Evolutionary conservation across 2,113 vertebrate species (phyloP).

Genomic region (Albula goreensis): DNA sequence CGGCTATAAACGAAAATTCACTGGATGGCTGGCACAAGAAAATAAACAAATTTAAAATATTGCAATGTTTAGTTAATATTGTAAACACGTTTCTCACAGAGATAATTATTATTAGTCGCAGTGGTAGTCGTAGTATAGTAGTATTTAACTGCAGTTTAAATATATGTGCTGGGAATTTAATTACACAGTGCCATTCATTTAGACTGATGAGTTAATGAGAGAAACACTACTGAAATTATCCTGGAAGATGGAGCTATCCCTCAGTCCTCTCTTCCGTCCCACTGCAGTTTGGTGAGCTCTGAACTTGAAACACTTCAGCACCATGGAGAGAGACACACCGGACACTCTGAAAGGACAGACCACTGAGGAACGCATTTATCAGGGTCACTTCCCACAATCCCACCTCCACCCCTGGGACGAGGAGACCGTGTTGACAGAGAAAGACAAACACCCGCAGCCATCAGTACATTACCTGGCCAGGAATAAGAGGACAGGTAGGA

Average conservation of each 20-base stretch:
- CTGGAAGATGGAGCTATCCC: neutral
- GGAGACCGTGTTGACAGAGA: slow-evolving; percentile 16
- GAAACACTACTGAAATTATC: neutral
- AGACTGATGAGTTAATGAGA: too few relatives aligned
- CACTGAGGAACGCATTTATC: slow-evolving; percentile 16
- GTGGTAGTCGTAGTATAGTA: too few relatives aligned
- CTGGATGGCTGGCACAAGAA: neutral
- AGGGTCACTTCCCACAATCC: neutral
- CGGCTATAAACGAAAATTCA: neutral
- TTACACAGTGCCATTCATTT: too few relatives aligned
- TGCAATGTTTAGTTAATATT: neutral
- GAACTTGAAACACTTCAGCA: neutral
- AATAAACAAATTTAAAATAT: neutral
- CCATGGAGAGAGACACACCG: slow-evolving; percentile 3
- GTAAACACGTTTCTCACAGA: neutral
- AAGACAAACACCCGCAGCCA: neutral
- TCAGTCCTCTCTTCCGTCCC: neutral
- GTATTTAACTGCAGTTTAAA: too few relatives aligned
- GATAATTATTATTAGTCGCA: too few relatives aligned
- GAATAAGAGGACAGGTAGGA: neutral
- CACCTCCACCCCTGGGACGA: neutral
- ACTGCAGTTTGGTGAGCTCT: neutral
- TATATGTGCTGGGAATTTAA: too few relatives aligned
- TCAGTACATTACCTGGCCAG: slow-evolving; percentile 16
- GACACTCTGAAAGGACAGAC: neutral